Evolutionary conservation across 2,888 invertebrate species (phyloP).

Genomic region (Romanomermis culicivorax): DNA sequence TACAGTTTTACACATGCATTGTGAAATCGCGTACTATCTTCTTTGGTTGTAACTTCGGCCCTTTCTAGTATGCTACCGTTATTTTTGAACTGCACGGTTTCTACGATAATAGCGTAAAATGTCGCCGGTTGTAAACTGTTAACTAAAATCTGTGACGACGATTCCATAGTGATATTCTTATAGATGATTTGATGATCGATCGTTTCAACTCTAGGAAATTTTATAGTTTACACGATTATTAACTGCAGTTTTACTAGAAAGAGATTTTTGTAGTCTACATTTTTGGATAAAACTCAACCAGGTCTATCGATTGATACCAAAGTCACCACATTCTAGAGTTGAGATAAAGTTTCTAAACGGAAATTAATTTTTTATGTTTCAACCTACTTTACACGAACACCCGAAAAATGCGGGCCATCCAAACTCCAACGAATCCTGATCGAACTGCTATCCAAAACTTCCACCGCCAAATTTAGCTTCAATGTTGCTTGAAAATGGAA

Average conservation of each 20-base stretch:
- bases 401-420: not conserved
- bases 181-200: not conserved
- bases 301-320: no score
- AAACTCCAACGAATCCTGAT: not conserved
- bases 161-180: not conserved
- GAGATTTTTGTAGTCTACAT: no score
- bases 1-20: no score
- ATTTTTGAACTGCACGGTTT: not conserved
- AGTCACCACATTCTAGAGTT: no score
- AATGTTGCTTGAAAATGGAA: not conserved
- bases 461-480: not conserved
- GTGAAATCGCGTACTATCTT: no score
- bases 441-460: not conserved
- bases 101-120: slow-evolving; percentile 1
- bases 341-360: no score
- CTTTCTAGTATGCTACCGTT: not conserved
- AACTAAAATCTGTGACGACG: not conserved
- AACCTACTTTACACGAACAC: not conserved
- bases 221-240: not conserved
- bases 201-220: not conserved
- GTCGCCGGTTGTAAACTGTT: not conserved
- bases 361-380: not conserved
- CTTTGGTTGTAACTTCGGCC: not conserved
- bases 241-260: no score
- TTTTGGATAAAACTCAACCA: no score